phyloP scores from a whole-genome alignment of 2,113 vertebrate species.

The Platysteira castanea region DNA sequence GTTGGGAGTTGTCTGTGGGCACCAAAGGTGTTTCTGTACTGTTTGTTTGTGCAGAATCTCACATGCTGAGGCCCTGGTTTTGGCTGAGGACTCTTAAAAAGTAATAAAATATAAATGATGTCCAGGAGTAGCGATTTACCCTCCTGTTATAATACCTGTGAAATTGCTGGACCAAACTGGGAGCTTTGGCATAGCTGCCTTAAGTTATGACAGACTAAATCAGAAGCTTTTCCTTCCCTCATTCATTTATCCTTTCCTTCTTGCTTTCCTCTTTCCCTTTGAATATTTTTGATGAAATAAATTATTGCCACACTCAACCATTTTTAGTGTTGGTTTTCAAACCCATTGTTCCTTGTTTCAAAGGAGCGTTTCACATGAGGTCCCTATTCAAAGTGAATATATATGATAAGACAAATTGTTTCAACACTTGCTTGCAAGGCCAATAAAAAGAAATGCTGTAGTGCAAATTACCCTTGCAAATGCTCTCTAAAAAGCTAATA shows the following conservation, averaged over 20 bases:
- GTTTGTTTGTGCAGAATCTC: neutral
- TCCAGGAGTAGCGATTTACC: neutral
- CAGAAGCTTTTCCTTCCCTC: constrained; percentile 21
- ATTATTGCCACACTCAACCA: neutral
- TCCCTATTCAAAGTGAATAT: constrained; percentile 5
- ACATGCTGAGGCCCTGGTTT: neutral
- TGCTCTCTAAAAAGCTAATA: constrained; percentile 54
- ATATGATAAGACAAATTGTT: constrained; percentile 30
- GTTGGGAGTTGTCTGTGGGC: neutral
- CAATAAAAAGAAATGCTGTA: constrained; percentile 43
- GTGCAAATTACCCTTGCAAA: constrained; percentile 58
- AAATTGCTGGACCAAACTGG: constrained; percentile 23
- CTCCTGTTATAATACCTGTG: constrained; percentile 33
- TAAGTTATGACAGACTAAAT: constrained; percentile 25
- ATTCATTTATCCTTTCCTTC: constrained; percentile 6
- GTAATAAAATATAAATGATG: neutral
- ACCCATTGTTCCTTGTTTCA: constrained; percentile 13
- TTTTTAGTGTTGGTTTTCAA: neutral
- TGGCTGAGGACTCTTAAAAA: neutral
- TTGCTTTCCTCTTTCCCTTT: neutral
- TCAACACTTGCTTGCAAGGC: constrained; percentile 34
- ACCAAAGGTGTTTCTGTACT: neutral
- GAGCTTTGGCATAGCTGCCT: constrained; percentile 34
- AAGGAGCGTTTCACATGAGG: constrained; percentile 1
- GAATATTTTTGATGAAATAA: neutral